Evolutionary conservation across 2,797 vertebrate genomes (phyloP), one percentile per base, ranked within the genome.

Genomic region (Acridotheres tristis): DNA sequence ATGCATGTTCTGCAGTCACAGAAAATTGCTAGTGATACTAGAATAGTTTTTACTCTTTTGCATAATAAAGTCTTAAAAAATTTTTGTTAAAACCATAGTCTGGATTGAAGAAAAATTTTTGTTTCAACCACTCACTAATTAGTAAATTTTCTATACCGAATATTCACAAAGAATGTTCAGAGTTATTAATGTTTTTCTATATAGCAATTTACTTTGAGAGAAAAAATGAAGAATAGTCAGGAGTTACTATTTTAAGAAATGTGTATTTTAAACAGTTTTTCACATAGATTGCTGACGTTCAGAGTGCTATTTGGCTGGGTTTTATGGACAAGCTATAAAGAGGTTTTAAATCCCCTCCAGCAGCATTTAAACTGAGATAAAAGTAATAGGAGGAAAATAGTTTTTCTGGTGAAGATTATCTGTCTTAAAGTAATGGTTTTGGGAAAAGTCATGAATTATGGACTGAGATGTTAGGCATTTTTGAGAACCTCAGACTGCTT

Each of bases 361-460:
- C 32, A 89, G 61, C 45, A 72, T 65, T 89, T 82, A 58, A 68
- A 34, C 58, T 48, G 75, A 82, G 66, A 85, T 87, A 63, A 20
- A 92, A 94, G 20, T 82, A 85, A 34, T 79, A 88, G 66, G 59
- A 82, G 27, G 38, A 78, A 95, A 86, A 45, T 7, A 84, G 34
- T 69, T 94, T 82, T 93, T 87, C 53, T 87, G 40, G 23, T 67
- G 48, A 90, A 86, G 85, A 48, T 87, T 67, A 85, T 90, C 55
- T 90, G 29, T 89, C 75, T 82, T 90, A 87, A 85, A 89, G 57
- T 68, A 89, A 77, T 58, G 43, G 57, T 51, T 95, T 87, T 57
- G 55, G 42, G 57, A 89, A 85, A 76, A 92, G 29, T 55, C 2
- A 13, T 65, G 71, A 94, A 84, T 69, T 72, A 51, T 9, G 32